Base-by-base conservation (phyloP, 2,113 vertebrate species). In the Cheilinus undulatus region DNA sequence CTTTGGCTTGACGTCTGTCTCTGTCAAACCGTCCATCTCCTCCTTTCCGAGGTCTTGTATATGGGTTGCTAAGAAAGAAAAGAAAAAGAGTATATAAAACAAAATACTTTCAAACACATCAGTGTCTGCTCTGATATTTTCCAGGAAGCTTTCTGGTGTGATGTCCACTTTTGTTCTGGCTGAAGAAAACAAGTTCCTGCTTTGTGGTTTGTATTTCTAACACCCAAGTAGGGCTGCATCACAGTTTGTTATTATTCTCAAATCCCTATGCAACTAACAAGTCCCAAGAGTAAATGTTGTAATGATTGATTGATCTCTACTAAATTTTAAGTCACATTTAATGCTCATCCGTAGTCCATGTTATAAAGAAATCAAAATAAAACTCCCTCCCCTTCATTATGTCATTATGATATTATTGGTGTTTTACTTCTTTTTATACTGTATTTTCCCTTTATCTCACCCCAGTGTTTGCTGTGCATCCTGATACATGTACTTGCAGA, bases 21-120 rank as follows among this genome's bases (percentile, higher is more conserved):
- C 92, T 89, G 40, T 93, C 93, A 38, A 92, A 92, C 63, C 92
- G 86, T 1, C 75, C 83, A 12, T 95, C 92, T 53, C 89, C 92
- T 59, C 89, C 90, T 48, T 92, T 92, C 19, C 92, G 85, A 54
- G 90, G 79, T 52, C 94, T 90, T 8, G 71, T 78, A 51, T 97
- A 97, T 0, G 95, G 96, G 42, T 78, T 91, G 58, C 96, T 97
- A 28, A 50, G 36, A 3, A 66, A 48, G 7, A 69, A 14, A n/a
- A 68, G 24, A 32, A 57, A 0, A 50, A 40, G 7, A 10, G 0
- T 23, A 38, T 40, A 48, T 48, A 53, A 1, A 73, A 48, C 36
- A 0, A 69, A 7, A 46, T 3, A 10, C 40, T 8, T 15, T 30
- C 26, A 5, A 26, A 2, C n/a, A n/a, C n/a, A n/a, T 1, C 28